Conservation (phyloP, 2,888 invertebrate species). For the Cinara cedri region DNA sequence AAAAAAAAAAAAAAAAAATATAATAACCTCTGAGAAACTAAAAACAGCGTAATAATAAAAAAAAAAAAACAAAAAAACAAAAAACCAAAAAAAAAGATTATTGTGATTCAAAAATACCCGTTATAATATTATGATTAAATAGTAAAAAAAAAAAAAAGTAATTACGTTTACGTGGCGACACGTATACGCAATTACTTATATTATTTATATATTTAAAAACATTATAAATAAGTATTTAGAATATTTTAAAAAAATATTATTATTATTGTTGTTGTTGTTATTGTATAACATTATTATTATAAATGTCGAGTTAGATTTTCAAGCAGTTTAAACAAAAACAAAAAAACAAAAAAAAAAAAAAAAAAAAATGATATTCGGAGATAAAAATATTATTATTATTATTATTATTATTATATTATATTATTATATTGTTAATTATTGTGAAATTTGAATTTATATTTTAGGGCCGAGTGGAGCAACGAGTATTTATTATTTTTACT, state of each 20-base stretch:
- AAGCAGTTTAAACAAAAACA: conserved; percentile 26
- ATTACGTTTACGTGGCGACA: background rate
- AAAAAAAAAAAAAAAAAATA: conserved; percentile 25
- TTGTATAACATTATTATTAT: conserved; percentile 56
- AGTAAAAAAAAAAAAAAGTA: background rate
- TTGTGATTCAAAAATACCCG: conserved; percentile 44
- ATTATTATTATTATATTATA: too few species aligned
- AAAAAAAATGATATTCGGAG: too few species aligned
- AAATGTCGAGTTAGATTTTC: conserved; percentile 48
- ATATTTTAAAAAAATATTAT: conserved; percentile 27
- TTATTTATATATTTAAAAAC: conserved; percentile 15
- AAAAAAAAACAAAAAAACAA: background rate
- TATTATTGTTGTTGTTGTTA: conserved; percentile 55
- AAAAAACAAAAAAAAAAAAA: too few species aligned
- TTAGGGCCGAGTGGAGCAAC: conserved; percentile 29
- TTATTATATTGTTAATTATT: conserved; percentile 36
- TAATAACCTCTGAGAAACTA: conserved; percentile 27
- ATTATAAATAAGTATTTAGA: conserved; percentile 35
- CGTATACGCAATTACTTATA: background rate
- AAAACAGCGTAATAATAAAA: conserved; percentile 44
- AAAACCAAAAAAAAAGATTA: conserved; percentile 26
- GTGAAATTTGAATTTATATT: conserved; percentile 22
- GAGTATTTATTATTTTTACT: background rate
- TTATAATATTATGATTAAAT: conserved; percentile 29
- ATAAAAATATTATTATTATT: too few species aligned